Percentiles rank a stretch among this genome's conserved stretches.
phyloP scores from a whole-genome alignment of 2,797 vertebrate genomes.

The Clarias pachynema region DNA sequence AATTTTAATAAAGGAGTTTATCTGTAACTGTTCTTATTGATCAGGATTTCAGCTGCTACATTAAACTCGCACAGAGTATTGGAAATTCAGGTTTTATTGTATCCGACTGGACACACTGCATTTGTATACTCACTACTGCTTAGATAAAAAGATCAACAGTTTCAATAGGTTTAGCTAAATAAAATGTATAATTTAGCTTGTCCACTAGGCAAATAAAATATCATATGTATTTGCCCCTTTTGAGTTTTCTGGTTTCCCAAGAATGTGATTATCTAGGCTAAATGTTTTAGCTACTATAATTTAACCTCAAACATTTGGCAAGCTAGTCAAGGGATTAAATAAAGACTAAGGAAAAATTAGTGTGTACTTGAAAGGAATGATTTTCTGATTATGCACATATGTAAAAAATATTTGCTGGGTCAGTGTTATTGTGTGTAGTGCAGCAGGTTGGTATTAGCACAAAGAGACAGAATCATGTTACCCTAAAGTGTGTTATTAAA shows the following conservation, averaged over 20 bases:
- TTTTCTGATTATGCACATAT: background rate
- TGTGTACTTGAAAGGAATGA: background rate
- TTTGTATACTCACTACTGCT: background rate
- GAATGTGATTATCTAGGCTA: background rate
- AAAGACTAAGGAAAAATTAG: background rate
- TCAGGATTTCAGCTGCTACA: background rate
- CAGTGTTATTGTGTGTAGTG: background rate
- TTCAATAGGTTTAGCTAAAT: background rate
- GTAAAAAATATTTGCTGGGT: background rate
- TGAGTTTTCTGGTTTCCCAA: background rate
- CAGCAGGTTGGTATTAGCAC: background rate
- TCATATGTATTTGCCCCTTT: background rate
- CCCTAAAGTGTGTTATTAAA: background rate
- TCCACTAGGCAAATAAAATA: background rate
- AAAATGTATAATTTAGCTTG: too few relatives aligned
- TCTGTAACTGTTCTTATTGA: conserved; percentile 3
- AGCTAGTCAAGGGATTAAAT: background rate
- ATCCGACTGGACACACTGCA: background rate
- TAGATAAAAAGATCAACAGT: background rate
- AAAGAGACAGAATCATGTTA: background rate
- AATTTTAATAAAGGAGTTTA: background rate
- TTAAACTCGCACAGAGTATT: background rate
- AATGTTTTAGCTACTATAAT: background rate
- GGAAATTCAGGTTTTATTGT: background rate
- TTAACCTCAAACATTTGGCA: background rate